phyloP scores from a whole-genome alignment of 92 coral and sea anemone species.

The Nematostella vectensis region DNA sequence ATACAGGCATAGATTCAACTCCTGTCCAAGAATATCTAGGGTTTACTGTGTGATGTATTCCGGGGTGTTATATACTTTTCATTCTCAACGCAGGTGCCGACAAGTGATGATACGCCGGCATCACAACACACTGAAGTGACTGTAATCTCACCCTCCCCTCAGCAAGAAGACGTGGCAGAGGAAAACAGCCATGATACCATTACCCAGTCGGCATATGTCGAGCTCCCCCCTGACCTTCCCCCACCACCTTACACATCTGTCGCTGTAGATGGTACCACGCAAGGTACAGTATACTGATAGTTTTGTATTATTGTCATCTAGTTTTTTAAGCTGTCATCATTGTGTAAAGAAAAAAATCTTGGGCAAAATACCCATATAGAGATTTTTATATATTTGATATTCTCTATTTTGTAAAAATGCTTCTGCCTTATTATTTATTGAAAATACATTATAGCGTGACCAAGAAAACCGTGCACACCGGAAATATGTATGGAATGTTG shows the following conservation, averaged over 20 bases:
- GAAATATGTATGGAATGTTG: no score
- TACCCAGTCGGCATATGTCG: slow-evolving; percentile 30
- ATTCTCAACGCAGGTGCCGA: slow-evolving; percentile 32
- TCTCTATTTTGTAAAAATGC: no score
- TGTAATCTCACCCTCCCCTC: slow-evolving; percentile 33
- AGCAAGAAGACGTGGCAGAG: slow-evolving; percentile 2
- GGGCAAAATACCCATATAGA: background rate
- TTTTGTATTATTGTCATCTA: no score
- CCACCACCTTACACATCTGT: slow-evolving; percentile 73
- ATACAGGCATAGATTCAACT: no score
- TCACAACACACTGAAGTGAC: slow-evolving; percentile 32
- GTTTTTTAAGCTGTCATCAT: background rate
- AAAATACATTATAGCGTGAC: no score
- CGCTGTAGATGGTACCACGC: slow-evolving; percentile 16
- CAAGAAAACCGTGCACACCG: no score
- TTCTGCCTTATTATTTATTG: no score
- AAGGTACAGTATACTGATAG: no score
- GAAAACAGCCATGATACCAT: background rate
- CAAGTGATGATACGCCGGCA: slow-evolving; percentile 49
- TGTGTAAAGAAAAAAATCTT: background rate
- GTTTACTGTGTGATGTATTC: no score
- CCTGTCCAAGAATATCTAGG: no score
- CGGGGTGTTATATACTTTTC: no score
- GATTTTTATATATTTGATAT: background rate
- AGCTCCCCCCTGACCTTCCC: slow-evolving; percentile 43